A percentile compares a stretch with the other conserved stretches of the same genome.
Conservation (phyloP, 2,113 vertebrate species). For the Sminthopsis crassicaudata region DNA sequence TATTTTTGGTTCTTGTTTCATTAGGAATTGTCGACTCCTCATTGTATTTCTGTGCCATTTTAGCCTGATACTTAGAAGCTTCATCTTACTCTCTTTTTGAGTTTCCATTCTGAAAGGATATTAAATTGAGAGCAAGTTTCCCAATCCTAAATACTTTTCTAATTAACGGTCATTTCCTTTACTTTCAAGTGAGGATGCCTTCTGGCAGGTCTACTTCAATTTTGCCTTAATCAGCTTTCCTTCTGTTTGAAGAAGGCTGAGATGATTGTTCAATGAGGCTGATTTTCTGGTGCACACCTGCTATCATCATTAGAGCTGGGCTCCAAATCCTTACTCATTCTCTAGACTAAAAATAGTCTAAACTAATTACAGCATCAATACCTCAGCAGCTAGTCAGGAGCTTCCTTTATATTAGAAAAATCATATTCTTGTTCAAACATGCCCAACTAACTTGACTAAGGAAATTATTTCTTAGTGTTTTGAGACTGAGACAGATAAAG, state of each 20-base stretch:
- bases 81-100: neutral
- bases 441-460: neutral
- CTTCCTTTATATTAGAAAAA: neutral
- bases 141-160: neutral
- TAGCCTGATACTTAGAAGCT: too few species aligned
- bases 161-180: neutral
- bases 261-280: neutral
- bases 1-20: neutral
- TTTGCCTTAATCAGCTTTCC: constrained; percentile 18
- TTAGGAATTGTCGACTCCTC: neutral
- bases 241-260: neutral
- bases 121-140: constrained; percentile 5
- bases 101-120: constrained; percentile 39
- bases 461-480: neutral
- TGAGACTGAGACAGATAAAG: neutral
- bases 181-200: neutral
- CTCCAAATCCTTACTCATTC: constrained; percentile 35
- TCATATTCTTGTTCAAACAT: neutral
- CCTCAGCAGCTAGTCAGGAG: constrained; percentile 2
- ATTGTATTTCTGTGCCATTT: neutral
- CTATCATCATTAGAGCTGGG: constrained; percentile 20
- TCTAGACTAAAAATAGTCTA: constrained; percentile 52
- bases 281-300: constrained; percentile 40
- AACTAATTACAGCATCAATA: neutral
- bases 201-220: neutral